These are phyloP conservation scores for Napeogenes sylphis DNA, from an alignment of 2,888 invertebrate genomes.

Conservation along the genomic window DNA sequence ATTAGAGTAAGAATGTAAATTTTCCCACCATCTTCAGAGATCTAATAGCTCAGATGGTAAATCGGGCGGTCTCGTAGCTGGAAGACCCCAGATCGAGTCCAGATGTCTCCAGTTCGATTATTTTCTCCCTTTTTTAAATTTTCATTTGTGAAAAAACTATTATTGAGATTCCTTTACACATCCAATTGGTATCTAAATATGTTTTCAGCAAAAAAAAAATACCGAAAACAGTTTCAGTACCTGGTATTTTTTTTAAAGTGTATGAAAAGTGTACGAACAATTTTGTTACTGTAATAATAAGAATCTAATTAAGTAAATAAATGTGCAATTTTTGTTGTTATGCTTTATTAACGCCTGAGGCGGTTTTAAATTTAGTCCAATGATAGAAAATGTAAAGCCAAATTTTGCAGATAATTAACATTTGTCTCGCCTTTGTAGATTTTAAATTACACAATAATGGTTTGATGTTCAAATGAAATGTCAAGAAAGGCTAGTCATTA, in stretches of 20 bases:
- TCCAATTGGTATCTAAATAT: no score
- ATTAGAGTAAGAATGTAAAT: no score
- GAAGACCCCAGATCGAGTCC: no score
- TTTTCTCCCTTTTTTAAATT: no score
- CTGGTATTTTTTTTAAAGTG: no score
- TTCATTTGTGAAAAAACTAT: no score
- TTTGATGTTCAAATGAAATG: slow-evolving; percentile 7
- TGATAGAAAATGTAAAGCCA: slow-evolving; percentile 7
- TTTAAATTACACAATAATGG: slow-evolving; percentile 12
- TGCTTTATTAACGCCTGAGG: slow-evolving; percentile 2
- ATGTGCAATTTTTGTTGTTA: slow-evolving; percentile 8
- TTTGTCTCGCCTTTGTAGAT: slow-evolving; percentile 8
- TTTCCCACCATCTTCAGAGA: no score
- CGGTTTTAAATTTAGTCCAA: slow-evolving; percentile 10
- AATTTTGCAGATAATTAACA: slow-evolving; percentile 7
- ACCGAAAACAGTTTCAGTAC: no score
- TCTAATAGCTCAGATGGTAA: no score
- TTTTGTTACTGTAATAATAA: background rate
- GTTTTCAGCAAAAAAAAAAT: background rate
- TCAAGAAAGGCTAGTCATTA: slow-evolving; percentile 7
- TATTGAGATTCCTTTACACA: no score
- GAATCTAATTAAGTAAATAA: background rate
- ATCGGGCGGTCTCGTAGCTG: no score
- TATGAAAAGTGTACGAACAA: background rate
- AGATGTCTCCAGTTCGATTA: no score